phyloP scores from a whole-genome alignment of 2,797 vertebrate genomes.

The Parauchenoglanis punctatus region DNA sequence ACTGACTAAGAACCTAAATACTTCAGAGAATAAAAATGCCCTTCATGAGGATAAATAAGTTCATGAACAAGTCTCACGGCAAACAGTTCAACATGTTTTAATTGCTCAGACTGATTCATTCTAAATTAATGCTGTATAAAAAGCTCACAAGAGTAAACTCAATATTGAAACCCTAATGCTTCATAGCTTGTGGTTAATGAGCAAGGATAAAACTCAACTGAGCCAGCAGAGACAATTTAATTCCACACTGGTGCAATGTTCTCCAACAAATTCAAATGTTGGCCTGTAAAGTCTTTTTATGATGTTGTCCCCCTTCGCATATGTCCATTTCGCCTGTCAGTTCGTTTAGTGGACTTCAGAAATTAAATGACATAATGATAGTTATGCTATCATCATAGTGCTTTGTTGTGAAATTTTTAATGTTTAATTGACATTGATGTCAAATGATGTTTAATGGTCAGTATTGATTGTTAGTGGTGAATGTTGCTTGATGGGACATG shows the following conservation, averaged over 20 bases:
- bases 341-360: neutral
- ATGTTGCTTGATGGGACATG: neutral
- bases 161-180: constrained; percentile 17
- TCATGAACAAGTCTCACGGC: constrained; percentile 7
- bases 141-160: constrained; percentile 15
- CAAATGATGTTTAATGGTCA: neutral
- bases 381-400: too few species aligned
- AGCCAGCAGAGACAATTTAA: constrained; percentile 9
- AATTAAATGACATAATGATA: neutral
- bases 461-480: neutral
- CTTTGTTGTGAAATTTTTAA: too few species aligned
- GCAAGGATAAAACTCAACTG: neutral
- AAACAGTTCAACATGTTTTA: constrained; percentile 26
- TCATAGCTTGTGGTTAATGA: constrained; percentile 34
- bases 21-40: constrained; percentile 18
- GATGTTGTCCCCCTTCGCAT: neutral
- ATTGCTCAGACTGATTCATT: constrained; percentile 12
- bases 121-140: neutral
- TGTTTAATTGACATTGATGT: too few species aligned
- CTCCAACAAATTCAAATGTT: neutral
- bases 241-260: neutral
- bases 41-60: constrained; percentile 38
- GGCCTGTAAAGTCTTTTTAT: neutral
- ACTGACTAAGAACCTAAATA: constrained; percentile 20
- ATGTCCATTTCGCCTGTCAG: neutral